Percentiles rank a stretch among this genome's conserved stretches.
These are phyloP conservation scores for Idaea straminata DNA, from an alignment of 2,888 invertebrate species.

Conservation along the genomic window DNA sequence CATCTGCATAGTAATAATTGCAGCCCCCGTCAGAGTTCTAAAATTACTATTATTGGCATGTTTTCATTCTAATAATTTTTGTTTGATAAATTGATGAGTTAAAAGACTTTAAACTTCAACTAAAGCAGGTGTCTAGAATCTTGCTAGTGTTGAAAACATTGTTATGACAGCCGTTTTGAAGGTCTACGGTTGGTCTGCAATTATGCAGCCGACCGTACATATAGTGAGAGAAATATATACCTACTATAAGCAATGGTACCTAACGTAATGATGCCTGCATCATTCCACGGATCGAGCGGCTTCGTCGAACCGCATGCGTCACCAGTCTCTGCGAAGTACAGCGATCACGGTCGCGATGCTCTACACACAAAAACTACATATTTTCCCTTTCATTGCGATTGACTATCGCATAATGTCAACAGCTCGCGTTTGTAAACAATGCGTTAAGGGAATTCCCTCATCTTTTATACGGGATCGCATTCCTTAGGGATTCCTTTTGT, in stretches of 20 bases:
- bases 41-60: too few species aligned
- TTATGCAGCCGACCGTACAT: too few species aligned
- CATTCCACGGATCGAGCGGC: slow-evolving; percentile 50
- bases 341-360: slow-evolving; percentile 27
- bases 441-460: slow-evolving; percentile 75
- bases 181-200: too few species aligned
- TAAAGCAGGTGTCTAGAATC: too few species aligned
- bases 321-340: slow-evolving; percentile 34
- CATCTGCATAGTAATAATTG: too few species aligned
- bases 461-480: slow-evolving; percentile 73
- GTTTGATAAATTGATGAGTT: too few species aligned
- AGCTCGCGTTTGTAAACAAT: slow-evolving; percentile 67
- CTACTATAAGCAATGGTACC: not conserved
- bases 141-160: too few species aligned
- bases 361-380: slow-evolving; percentile 63
- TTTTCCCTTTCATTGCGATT: slow-evolving; percentile 74
- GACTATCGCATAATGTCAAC: slow-evolving; percentile 42
- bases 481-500: slow-evolving; percentile 79
- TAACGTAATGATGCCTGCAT: slow-evolving; percentile 39
- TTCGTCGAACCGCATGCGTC: slow-evolving; percentile 68
- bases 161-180: too few species aligned
- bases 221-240: not conserved
- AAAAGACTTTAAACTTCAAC: too few species aligned
- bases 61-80: too few species aligned
- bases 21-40: too few species aligned